Evolutionary conservation across 2,888 invertebrate species (phyloP), one percentile per base, ranked within the genome.

Genomic region (Troilus luridus): DNA sequence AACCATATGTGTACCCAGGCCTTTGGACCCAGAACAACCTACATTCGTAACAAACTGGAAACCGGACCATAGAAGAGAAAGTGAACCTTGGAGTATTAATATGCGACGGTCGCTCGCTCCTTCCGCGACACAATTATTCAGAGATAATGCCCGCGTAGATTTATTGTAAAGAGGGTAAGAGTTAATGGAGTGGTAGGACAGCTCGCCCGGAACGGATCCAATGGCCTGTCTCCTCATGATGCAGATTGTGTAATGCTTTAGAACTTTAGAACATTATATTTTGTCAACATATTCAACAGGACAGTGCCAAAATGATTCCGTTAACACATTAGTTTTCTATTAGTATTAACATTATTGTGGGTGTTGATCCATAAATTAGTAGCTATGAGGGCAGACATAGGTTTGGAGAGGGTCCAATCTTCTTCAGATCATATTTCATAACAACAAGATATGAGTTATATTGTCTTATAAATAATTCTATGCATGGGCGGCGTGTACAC

Each of bases 121-220:
- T 41, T 77, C 72, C 72, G 72, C 72, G 72, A 41, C 72, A 77
- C 72, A 77, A 77, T 77, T 77, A 77, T 77, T 77, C 72, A 77
- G 12, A 41, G 72, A 77, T 77, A 77, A 77, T 77, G 72, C 19
- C 41, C 2, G 17, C 7, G 24, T 27, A 41, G 72, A 77, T 77
- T 77, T 77, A 77, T 41, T 77, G 72, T 21, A 8, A 64, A 17
- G 27, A 41, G 72, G 41, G 72, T 77, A 77, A 19, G 17, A 77
- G 27, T 27, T 41, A 77, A 77, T 77, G 72, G 72, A 77, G 72
- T 77, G 72, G 14, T 17, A 17, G 41, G 7, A 1, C 72, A 8
- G 41, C 72, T 77, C 27, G 72, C 11, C 17, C 19, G 24, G 24
- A 64, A 64, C 64, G 24, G 67, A 67, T 24, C 24, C 67, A 67